Conservation (phyloP, 2,888 invertebrate genomes). For the Acheta domesticus region DNA sequence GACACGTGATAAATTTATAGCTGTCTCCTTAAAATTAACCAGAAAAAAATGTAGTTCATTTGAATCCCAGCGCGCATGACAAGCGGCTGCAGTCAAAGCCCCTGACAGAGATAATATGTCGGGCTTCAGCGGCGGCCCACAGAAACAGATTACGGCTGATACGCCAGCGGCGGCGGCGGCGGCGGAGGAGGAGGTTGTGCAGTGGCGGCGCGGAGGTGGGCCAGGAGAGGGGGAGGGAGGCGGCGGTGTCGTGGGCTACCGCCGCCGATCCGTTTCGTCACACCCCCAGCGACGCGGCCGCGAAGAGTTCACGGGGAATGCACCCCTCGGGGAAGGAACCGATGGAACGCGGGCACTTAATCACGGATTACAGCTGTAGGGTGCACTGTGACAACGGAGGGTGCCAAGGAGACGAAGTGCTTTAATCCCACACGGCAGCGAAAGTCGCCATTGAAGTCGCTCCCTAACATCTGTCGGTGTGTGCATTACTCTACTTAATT, state of each 20-base stretch:
- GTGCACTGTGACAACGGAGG: too few relatives aligned
- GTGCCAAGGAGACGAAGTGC: too few relatives aligned
- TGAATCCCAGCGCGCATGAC: constrained; percentile 18
- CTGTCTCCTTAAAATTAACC: constrained; percentile 18
- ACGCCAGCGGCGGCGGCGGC: not conserved
- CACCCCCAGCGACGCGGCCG: not conserved
- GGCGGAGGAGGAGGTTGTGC: not conserved
- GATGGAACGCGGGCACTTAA: not conserved
- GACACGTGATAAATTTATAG: constrained; percentile 10
- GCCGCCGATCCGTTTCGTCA: not conserved
- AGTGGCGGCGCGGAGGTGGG: not conserved
- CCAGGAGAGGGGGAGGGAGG: not conserved
- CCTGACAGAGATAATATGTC: constrained; percentile 10
- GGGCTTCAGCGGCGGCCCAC: not conserved
- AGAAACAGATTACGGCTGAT: constrained; percentile 7
- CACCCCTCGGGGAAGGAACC: not conserved
- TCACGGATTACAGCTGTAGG: not conserved
- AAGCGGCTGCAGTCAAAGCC: not conserved
- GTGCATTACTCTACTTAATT: too few relatives aligned
- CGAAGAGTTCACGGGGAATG: not conserved
- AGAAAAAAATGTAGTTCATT: constrained; percentile 4
- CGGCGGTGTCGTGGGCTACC: not conserved
- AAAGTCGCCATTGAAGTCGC: too few relatives aligned
- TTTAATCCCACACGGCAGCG: too few relatives aligned
- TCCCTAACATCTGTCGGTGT: too few relatives aligned